phyloP scores from a whole-genome alignment of 2,888 invertebrate genomes.

The Ormyrus labotus region DNA sequence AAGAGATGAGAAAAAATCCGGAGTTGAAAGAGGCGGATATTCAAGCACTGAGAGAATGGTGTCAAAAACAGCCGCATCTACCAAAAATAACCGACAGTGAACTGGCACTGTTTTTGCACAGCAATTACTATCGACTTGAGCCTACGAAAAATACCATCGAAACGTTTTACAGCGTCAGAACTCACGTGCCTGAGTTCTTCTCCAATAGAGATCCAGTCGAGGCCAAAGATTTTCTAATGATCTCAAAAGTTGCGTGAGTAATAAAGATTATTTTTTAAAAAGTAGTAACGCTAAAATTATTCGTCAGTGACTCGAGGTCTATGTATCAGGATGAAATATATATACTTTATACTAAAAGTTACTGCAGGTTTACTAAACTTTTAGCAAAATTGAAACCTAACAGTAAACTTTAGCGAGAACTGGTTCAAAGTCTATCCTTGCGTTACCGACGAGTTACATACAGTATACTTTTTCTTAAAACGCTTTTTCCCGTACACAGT shows the following conservation, averaged over 20 bases:
- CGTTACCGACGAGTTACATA: too few species aligned
- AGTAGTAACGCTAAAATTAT: not conserved
- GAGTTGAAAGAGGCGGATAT: constrained; percentile 81
- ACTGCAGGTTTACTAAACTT: not conserved
- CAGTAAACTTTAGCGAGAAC: too few species aligned
- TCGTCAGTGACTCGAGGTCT: not conserved
- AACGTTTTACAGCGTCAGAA: constrained; percentile 81
- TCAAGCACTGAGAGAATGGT: constrained; percentile 80
- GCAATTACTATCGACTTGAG: constrained; percentile 83
- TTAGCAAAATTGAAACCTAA: too few species aligned
- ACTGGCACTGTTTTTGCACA: constrained; percentile 82
- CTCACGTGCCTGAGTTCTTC: constrained; percentile 78
- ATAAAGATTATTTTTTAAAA: constrained; percentile 1
- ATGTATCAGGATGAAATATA: not conserved
- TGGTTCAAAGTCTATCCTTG: too few species aligned
- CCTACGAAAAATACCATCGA: constrained; percentile 84
- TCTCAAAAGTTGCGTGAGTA: constrained; percentile 10
- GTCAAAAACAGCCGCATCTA: constrained; percentile 83
- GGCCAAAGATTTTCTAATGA: constrained; percentile 70
- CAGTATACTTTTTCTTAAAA: too few species aligned
- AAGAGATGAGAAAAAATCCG: constrained; percentile 81
- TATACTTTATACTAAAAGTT: not conserved
- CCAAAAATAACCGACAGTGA: constrained; percentile 79
- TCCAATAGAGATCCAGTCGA: constrained; percentile 76
- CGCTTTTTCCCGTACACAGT: too few species aligned